A percentile compares a stretch with the other conserved stretches of the same genome.
Evolutionary conservation across 2,113 vertebrate species (phyloP).

Genomic region (Pyxicephalus adspersus): DNA sequence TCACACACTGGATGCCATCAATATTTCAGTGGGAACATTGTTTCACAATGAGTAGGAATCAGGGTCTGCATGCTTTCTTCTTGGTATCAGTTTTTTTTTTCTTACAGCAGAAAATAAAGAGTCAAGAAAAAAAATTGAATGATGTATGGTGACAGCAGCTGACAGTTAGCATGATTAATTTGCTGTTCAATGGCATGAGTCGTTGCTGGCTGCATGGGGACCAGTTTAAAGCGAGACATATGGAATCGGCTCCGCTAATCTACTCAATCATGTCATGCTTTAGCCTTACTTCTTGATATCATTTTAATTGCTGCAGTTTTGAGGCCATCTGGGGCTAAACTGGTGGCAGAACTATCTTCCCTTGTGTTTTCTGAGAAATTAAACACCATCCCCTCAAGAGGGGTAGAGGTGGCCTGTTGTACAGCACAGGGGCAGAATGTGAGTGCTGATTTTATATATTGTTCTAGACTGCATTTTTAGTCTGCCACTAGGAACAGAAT

Average conservation of each 20-base stretch:
- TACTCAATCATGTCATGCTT: slow-evolving; percentile 58
- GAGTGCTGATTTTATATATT: not conserved
- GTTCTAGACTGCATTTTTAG: not conserved
- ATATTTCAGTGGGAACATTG: slow-evolving; percentile 46
- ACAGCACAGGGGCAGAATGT: slow-evolving; percentile 6
- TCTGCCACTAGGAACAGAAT: not conserved
- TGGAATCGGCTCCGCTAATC: slow-evolving; percentile 50
- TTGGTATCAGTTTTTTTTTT: slow-evolving; percentile 53
- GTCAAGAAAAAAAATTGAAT: slow-evolving; percentile 35
- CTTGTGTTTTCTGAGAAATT: slow-evolving; percentile 37
- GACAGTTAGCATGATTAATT: slow-evolving; percentile 58
- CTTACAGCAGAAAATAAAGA: slow-evolving; percentile 42
- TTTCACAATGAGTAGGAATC: slow-evolving; percentile 19
- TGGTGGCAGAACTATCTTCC: slow-evolving; percentile 23
- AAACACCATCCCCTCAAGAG: slow-evolving; percentile 17
- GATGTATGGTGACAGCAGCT: slow-evolving; percentile 53
- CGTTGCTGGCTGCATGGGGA: slow-evolving; percentile 52
- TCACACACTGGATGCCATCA: slow-evolving; percentile 41
- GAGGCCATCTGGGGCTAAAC: slow-evolving; percentile 48
- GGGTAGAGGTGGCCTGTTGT: not conserved
- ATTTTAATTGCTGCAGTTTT: slow-evolving; percentile 56
- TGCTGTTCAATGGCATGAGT: slow-evolving; percentile 53
- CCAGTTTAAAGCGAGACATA: slow-evolving; percentile 52
- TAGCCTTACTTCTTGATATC: slow-evolving; percentile 53
- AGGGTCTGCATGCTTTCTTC: slow-evolving; percentile 36